phyloP scores from a whole-genome alignment of 2,113 vertebrate species.

The Halcyon senegalensis region DNA sequence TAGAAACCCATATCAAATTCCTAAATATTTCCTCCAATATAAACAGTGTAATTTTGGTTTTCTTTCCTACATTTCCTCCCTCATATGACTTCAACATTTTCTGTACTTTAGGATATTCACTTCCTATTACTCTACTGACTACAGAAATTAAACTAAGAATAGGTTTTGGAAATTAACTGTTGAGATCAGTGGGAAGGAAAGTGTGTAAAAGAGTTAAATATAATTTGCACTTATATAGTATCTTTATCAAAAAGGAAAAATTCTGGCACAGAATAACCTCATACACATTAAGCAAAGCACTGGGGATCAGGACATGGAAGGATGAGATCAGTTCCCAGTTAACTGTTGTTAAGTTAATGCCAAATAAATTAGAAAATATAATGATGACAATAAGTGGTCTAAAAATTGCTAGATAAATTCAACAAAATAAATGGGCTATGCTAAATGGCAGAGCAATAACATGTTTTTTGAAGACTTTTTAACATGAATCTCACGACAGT shows the following conservation, averaged over 20 bases:
- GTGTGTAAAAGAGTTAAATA: not conserved
- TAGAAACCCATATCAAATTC: not conserved
- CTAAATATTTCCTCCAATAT: not conserved
- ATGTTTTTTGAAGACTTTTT: not conserved
- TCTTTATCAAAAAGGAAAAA: not conserved
- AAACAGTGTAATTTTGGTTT: not conserved
- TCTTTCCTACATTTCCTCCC: not conserved
- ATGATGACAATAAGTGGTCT: not conserved
- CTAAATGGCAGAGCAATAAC: not conserved
- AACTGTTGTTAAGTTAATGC: too few species aligned
- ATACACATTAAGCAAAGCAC: not conserved
- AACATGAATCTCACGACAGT: not conserved
- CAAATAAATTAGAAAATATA: not conserved
- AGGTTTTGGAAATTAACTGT: not conserved
- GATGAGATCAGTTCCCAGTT: not conserved
- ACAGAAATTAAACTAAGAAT: not conserved
- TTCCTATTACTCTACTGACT: not conserved
- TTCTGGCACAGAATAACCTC: not conserved
- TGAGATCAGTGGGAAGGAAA: not conserved
- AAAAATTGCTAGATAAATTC: not conserved
- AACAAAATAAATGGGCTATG: not conserved
- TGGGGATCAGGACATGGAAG: not conserved
- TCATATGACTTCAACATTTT: not conserved
- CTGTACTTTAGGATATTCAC: not conserved
- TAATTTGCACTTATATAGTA: not conserved